Evolutionary conservation across 1,140 invertebrate species (phyloP).

Genomic region (Liolophura sinensis): DNA sequence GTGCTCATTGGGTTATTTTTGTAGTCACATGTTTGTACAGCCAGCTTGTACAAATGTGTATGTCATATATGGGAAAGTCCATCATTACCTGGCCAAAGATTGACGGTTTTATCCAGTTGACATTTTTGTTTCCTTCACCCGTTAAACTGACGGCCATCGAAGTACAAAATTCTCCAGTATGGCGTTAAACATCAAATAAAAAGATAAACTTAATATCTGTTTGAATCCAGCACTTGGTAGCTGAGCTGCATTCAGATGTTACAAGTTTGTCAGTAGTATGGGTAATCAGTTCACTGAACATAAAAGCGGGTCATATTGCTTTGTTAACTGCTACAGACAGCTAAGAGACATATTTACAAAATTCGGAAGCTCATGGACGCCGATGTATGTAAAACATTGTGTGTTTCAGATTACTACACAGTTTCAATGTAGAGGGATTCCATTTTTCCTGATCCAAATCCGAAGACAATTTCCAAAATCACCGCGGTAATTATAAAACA

Average conservation of each 20-base stretch:
- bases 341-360: not conserved
- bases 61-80: no score
- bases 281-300: not conserved
- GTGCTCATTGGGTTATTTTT: not conserved
- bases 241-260: no score
- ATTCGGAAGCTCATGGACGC: not conserved
- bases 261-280: not conserved
- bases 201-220: no score
- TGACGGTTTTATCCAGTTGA: no score
- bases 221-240: no score
- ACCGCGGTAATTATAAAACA: not conserved
- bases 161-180: no score
- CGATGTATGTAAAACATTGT: constrained; percentile 27
- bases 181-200: no score
- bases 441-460: constrained; percentile 74
- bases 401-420: constrained; percentile 74
- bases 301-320: not conserved
- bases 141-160: no score
- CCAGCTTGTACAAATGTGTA: no score
- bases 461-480: not conserved
- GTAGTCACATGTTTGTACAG: not conserved
- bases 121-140: no score
- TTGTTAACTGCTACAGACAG: not conserved
- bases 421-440: constrained; percentile 86
- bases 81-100: no score